These are phyloP conservation scores for Anagyrus pseudococci DNA, from an alignment of 2,888 invertebrate species.

Conservation along the genomic window DNA sequence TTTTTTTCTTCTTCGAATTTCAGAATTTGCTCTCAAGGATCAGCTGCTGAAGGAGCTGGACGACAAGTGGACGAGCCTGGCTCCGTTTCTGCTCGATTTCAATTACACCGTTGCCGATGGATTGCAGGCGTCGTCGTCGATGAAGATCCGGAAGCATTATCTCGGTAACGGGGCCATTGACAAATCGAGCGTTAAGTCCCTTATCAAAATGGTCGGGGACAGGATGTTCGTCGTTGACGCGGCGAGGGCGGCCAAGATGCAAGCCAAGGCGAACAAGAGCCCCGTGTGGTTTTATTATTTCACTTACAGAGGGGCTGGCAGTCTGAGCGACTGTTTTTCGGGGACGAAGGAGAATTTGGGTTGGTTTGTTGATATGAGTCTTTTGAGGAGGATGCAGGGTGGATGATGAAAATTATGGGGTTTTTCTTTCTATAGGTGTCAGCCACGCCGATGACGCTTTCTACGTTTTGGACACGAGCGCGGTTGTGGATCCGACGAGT, in stretches of 20 bases:
- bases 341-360: slow-evolving; percentile 66
- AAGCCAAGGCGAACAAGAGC: slow-evolving; percentile 65
- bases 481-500: slow-evolving; percentile 53
- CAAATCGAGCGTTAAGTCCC: slow-evolving; percentile 43
- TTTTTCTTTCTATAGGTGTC: slow-evolving; percentile 63
- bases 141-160: slow-evolving; percentile 64
- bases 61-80: slow-evolving; percentile 67
- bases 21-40: slow-evolving; percentile 58
- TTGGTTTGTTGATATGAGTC: too few relatives aligned
- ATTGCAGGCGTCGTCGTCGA: slow-evolving; percentile 59
- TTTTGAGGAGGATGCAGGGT: too few relatives aligned
- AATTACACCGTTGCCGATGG: slow-evolving; percentile 64
- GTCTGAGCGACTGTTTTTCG: slow-evolving; percentile 65
- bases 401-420: too few relatives aligned
- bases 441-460: slow-evolving; percentile 71
- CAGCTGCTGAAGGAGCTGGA: slow-evolving; percentile 65
- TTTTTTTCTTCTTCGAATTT: neutral
- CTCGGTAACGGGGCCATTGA: slow-evolving; percentile 64
- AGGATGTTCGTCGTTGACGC: slow-evolving; percentile 69
- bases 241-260: slow-evolving; percentile 67
- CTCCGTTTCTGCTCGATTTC: slow-evolving; percentile 67
- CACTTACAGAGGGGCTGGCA: slow-evolving; percentile 66
- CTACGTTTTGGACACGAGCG: slow-evolving; percentile 64
- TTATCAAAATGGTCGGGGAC: slow-evolving; percentile 70
- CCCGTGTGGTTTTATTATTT: slow-evolving; percentile 72